Evolutionary conservation across 2,113 vertebrate species (phyloP).

Genomic region (Clarias gariepinus): DNA sequence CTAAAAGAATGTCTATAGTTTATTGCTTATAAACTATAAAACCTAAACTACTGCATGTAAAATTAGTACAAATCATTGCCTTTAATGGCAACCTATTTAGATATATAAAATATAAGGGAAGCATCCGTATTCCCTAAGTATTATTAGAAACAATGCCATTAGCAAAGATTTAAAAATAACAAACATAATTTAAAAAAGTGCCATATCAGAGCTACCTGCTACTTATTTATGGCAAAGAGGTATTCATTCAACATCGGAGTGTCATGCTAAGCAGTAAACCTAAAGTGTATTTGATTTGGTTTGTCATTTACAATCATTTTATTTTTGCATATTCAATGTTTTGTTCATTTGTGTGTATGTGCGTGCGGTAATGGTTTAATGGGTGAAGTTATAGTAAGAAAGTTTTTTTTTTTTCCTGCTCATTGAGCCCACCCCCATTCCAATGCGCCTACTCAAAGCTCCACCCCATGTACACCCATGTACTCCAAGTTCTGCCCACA

Average conservation of each 20-base stretch:
- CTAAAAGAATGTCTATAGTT: neutral
- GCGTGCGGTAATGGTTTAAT: neutral
- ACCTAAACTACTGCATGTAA: neutral
- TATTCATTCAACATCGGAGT: neutral
- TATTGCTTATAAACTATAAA: neutral
- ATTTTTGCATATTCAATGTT: neutral
- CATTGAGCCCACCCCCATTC: neutral
- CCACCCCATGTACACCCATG: neutral
- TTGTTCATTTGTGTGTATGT: too few relatives aligned
- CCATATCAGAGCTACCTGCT: neutral
- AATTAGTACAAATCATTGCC: neutral
- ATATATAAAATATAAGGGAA: neutral
- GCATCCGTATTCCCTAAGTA: neutral
- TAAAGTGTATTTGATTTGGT: neutral
- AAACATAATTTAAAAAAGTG: neutral
- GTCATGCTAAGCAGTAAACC: neutral
- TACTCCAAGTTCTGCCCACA: too few relatives aligned
- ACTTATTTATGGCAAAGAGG: neutral
- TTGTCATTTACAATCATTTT: neutral
- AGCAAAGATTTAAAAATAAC: neutral
- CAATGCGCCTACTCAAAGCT: neutral
- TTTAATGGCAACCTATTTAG: neutral
- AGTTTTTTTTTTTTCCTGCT: too few relatives aligned
- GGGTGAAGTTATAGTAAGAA: neutral
- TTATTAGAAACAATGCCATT: neutral